Percentiles rank a stretch among this genome's conserved stretches.
Evolutionary conservation across 2,888 invertebrate species (phyloP).

Genomic region (Diarsia mendica): DNA sequence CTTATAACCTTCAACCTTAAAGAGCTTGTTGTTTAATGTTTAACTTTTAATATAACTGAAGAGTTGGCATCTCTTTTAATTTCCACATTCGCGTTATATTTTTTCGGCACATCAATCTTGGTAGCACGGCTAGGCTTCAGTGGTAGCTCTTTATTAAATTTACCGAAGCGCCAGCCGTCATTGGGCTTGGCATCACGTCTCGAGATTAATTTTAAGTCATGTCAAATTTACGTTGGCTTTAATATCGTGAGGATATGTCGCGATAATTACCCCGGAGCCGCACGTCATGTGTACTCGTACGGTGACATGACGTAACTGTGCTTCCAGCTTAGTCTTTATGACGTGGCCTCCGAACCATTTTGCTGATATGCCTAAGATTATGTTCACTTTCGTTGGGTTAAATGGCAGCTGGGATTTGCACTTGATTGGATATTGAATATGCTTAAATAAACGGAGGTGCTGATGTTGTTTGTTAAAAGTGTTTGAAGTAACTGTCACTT

Average conservation of each 20-base stretch:
- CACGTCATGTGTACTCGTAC: slow-evolving; percentile 51
- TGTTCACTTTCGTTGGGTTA: slow-evolving; percentile 27
- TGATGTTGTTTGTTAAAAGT: slow-evolving; percentile 7
- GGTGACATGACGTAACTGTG: slow-evolving; percentile 60
- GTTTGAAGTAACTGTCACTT: background rate
- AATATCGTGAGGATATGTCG: slow-evolving; percentile 76
- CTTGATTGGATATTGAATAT: slow-evolving; percentile 36
- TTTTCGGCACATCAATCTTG: slow-evolving; percentile 85
- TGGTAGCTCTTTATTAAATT: slow-evolving; percentile 86
- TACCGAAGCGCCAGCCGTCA: slow-evolving; percentile 75
- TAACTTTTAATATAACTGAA: slow-evolving; percentile 76
- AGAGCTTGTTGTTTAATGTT: slow-evolving; percentile 69
- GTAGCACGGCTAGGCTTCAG: slow-evolving; percentile 74
- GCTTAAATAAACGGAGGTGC: slow-evolving; percentile 24
- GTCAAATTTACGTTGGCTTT: slow-evolving; percentile 79
- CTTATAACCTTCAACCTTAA: slow-evolving; percentile 62
- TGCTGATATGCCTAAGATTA: slow-evolving; percentile 47
- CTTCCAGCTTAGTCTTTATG: slow-evolving; percentile 59
- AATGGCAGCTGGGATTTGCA: slow-evolving; percentile 35
- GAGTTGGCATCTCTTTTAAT: slow-evolving; percentile 78
- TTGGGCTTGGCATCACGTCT: slow-evolving; percentile 74
- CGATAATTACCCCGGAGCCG: slow-evolving; percentile 69
- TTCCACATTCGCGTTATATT: slow-evolving; percentile 75
- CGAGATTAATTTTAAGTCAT: slow-evolving; percentile 84
- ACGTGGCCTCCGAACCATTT: slow-evolving; percentile 52